Evolutionary conservation across 2,888 invertebrate species (phyloP).

Genomic region (Agapetus fuscipes): DNA sequence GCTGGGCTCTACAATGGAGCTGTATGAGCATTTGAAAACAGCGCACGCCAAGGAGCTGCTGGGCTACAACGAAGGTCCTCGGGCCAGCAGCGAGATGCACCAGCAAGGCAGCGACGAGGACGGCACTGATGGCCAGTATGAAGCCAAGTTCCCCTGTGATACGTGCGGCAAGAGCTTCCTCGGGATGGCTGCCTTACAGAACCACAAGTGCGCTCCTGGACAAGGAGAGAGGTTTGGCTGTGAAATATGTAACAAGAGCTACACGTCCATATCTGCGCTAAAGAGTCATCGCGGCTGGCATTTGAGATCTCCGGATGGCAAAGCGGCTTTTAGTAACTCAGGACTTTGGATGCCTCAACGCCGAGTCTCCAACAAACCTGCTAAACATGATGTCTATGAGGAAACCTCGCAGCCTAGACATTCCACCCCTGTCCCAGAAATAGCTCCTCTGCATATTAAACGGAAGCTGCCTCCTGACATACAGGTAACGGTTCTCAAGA

Average conservation of each 20-base stretch:
- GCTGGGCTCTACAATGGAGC: slow-evolving; percentile 50
- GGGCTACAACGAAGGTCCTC: slow-evolving; percentile 37
- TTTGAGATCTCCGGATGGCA: slow-evolving; percentile 47
- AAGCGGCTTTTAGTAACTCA: slow-evolving; percentile 43
- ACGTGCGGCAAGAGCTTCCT: slow-evolving; percentile 47
- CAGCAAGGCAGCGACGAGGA: slow-evolving; percentile 18
- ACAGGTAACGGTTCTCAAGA: slow-evolving; percentile 43
- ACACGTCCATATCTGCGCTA: slow-evolving; percentile 54
- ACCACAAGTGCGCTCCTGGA: slow-evolving; percentile 39
- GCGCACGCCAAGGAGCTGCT: slow-evolving; percentile 46
- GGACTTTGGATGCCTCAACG: slow-evolving; percentile 47
- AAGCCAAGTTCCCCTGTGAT: slow-evolving; percentile 45
- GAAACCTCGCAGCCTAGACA: slow-evolving; percentile 20
- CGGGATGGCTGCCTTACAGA: slow-evolving; percentile 41
- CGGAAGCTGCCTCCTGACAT: slow-evolving; percentile 42
- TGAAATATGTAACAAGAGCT: slow-evolving; percentile 54
- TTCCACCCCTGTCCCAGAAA: slow-evolving; percentile 23
- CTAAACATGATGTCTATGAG: slow-evolving; percentile 36
- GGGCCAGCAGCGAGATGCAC: slow-evolving; percentile 24
- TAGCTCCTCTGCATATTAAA: slow-evolving; percentile 26
- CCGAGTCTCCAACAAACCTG: slow-evolving; percentile 43
- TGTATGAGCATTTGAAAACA: slow-evolving; percentile 53
- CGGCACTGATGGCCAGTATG: slow-evolving; percentile 38
- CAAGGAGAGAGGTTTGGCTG: slow-evolving; percentile 46
- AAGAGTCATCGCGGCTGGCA: slow-evolving; percentile 62